Evolutionary conservation across 2,113 vertebrate genomes (phyloP).

Genomic region (Neotragus pygmaeus): DNA sequence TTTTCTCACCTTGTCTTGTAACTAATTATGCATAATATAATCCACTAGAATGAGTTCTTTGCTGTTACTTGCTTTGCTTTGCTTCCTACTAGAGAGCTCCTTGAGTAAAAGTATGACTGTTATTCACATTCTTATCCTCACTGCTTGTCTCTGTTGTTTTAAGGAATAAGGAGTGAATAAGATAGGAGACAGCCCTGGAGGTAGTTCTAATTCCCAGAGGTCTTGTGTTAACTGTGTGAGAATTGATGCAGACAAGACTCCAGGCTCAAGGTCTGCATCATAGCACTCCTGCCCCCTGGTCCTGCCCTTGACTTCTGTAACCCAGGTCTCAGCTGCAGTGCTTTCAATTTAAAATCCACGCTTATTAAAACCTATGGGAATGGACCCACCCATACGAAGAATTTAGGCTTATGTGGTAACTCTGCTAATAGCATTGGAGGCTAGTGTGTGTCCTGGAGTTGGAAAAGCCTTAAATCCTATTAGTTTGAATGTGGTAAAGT

Average conservation of each 20-base stretch:
- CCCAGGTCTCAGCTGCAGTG: neutral
- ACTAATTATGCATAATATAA: neutral
- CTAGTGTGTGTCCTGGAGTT: neutral
- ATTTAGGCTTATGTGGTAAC: neutral
- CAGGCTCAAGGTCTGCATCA: neutral
- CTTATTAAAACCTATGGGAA: neutral
- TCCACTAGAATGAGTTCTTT: neutral
- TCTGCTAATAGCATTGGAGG: neutral
- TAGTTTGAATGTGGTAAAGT: neutral
- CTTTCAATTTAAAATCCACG: neutral
- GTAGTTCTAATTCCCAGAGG: neutral
- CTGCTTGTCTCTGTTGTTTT: neutral
- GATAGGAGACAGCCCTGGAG: neutral
- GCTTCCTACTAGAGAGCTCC: neutral
- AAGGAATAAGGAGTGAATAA: neutral
- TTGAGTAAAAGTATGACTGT: neutral
- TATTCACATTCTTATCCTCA: neutral
- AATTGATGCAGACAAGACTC: neutral
- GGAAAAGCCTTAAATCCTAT: neutral
- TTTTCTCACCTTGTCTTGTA: neutral
- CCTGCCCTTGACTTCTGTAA: neutral
- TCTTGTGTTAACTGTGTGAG: neutral
- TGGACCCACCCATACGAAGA: neutral
- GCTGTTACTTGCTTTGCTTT: neutral
- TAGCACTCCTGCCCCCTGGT: too few species aligned